Evolutionary conservation across 1,140 invertebrate species (phyloP).

Genomic region (Pseudomyrmex sp.): DNA sequence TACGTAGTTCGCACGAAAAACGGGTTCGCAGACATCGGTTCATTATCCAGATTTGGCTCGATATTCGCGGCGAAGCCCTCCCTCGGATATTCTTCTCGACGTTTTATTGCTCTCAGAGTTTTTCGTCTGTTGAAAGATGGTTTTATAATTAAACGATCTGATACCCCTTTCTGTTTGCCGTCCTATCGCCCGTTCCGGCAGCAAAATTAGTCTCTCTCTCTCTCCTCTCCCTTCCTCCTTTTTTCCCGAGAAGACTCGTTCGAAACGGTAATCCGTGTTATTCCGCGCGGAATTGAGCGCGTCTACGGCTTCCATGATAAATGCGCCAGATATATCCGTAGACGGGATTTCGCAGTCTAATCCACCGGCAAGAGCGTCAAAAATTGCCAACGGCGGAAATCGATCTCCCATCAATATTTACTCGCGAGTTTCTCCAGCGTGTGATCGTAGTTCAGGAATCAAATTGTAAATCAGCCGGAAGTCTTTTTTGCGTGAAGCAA

Average conservation of each 20-base stretch:
- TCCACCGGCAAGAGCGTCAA: neutral
- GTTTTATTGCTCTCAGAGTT: neutral
- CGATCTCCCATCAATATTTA: slow-evolving; percentile 10
- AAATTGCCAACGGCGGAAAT: neutral
- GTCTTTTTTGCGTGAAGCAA: neutral
- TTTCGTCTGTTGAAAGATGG: neutral
- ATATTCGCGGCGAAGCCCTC: neutral
- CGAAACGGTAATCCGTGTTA: slow-evolving; percentile 5
- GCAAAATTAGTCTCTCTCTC: neutral
- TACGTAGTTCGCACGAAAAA: neutral
- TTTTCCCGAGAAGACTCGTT: neutral
- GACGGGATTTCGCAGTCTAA: neutral
- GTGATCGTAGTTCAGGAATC: neutral
- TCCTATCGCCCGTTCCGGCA: neutral
- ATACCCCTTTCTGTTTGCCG: neutral
- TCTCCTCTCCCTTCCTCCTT: too few relatives aligned
- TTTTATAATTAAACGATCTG: slow-evolving; percentile 18
- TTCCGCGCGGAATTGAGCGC: slow-evolving; percentile 11
- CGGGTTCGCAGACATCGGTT: slow-evolving; percentile 11
- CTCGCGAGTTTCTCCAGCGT: neutral
- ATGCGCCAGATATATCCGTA: neutral
- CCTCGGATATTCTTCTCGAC: neutral
- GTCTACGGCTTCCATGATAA: neutral
- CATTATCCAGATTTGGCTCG: neutral
- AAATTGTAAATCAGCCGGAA: slow-evolving; percentile 11